These are phyloP conservation scores for Eubucco bourcierii DNA, from an alignment of 2,113 vertebrate species.

Conservation along the genomic window DNA sequence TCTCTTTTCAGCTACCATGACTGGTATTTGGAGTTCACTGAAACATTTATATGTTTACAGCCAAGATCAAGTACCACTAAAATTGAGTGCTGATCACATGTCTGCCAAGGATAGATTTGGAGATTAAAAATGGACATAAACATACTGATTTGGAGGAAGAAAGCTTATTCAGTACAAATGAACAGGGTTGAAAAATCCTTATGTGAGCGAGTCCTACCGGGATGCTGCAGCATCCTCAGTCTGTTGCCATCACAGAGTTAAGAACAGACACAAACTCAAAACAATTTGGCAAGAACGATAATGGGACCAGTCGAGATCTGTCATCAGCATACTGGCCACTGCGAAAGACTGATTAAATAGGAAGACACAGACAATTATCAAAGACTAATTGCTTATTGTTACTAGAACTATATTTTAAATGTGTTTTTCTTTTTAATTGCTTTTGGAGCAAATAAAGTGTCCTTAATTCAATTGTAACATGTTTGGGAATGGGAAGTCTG, in stretches of 20 bases:
- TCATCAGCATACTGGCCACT: conserved; percentile 41
- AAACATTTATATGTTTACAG: neutral
- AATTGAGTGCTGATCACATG: neutral
- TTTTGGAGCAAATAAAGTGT: conserved; percentile 31
- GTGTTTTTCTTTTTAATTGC: conserved; percentile 55
- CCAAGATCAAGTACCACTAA: neutral
- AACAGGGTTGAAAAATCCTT: neutral
- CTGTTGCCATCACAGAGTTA: neutral
- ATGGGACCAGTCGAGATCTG: conserved; percentile 25
- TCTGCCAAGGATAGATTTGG: neutral
- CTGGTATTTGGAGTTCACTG: conserved; percentile 4
- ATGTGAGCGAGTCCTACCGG: fast-evolving
- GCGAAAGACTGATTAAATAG: conserved; percentile 54
- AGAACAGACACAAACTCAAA: neutral
- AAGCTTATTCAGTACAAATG: neutral
- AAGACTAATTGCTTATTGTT: conserved; percentile 63
- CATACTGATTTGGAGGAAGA: neutral
- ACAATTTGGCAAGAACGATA: neutral
- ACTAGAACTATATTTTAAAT: conserved; percentile 44
- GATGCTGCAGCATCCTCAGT: neutral
- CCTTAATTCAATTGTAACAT: conserved; percentile 65
- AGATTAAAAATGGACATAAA: neutral
- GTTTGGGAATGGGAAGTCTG: conserved; percentile 46
- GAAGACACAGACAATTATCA: conserved; percentile 38
- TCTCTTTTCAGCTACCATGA: neutral